phyloP scores from a whole-genome alignment of 2,113 vertebrate species.

The Rhinichthys klamathensis region DNA sequence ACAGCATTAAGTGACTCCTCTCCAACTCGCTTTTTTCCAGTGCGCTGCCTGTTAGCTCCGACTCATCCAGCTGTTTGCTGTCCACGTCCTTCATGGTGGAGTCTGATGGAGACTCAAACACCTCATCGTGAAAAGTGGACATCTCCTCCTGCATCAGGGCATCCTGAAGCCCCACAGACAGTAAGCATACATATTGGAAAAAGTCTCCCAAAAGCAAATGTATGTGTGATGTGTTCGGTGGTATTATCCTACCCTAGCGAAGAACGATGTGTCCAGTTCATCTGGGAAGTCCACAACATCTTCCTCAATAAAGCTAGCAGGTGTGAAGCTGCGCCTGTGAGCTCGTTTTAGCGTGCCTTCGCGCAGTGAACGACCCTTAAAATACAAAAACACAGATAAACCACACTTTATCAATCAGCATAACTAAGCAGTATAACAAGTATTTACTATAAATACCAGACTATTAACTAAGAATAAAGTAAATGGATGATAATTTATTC shows the following conservation, averaged over 20 bases:
- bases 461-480: background rate
- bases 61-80: conserved; percentile 79
- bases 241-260: conserved; percentile 83
- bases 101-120: conserved; percentile 93
- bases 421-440: background rate
- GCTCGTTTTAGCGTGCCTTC: conserved; percentile 82
- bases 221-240: background rate
- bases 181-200: background rate
- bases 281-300: conserved; percentile 92
- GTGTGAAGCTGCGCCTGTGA: conserved; percentile 93
- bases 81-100: conserved; percentile 86
- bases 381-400: conserved; percentile 25
- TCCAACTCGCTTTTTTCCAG: conserved; percentile 92
- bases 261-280: conserved; percentile 97
- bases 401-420: background rate
- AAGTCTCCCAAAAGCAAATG: background rate
- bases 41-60: conserved; percentile 89
- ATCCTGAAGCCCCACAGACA: conserved; percentile 78
- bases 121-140: conserved; percentile 91
- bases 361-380: conserved; percentile 87
- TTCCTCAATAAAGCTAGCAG: conserved; percentile 94
- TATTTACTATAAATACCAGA: background rate
- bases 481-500: background rate
- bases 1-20: conserved; percentile 95
- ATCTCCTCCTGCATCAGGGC: conserved; percentile 90